Conservation (phyloP, 53 echinoderm and acorn worm species). For the Hippasteria phrygiana region DNA sequence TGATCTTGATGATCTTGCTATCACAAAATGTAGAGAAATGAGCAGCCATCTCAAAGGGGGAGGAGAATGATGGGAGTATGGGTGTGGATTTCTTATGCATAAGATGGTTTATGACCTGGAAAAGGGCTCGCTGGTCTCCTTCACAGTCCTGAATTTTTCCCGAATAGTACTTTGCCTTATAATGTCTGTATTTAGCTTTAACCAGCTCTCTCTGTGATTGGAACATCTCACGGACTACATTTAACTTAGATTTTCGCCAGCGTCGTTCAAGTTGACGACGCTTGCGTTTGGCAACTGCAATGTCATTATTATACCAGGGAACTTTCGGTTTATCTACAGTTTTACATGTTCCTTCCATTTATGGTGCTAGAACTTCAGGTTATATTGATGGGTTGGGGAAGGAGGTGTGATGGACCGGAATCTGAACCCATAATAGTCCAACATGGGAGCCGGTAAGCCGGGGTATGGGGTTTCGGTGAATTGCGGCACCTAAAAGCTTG, state of each 20-base stretch:
- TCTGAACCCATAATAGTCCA: no score
- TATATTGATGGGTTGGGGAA: no score
- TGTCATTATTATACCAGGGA: constrained; percentile 49
- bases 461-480: no score
- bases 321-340: constrained; percentile 11
- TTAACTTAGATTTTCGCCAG: constrained; percentile 51
- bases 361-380: no score
- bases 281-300: constrained; percentile 40
- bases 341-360: no score
- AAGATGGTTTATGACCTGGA: constrained; percentile 13
- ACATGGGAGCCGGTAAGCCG: no score
- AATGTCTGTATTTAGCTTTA: constrained; percentile 6
- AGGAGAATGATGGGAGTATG: constrained; percentile 4
- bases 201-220: constrained; percentile 47
- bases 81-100: constrained; percentile 31
- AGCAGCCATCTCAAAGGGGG: neutral
- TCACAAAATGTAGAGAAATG: constrained; percentile 18
- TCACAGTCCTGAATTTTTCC: constrained; percentile 32
- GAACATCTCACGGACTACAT: neutral
- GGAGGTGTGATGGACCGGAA: no score
- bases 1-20: constrained; percentile 30
- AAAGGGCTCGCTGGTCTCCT: constrained; percentile 28
- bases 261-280: constrained; percentile 52
- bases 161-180: constrained; percentile 42
- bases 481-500: no score